Evolutionary conservation across 2,888 invertebrate species (phyloP), one percentile per base, ranked within the genome.

Genomic region (Aricia artaxerxes): DNA sequence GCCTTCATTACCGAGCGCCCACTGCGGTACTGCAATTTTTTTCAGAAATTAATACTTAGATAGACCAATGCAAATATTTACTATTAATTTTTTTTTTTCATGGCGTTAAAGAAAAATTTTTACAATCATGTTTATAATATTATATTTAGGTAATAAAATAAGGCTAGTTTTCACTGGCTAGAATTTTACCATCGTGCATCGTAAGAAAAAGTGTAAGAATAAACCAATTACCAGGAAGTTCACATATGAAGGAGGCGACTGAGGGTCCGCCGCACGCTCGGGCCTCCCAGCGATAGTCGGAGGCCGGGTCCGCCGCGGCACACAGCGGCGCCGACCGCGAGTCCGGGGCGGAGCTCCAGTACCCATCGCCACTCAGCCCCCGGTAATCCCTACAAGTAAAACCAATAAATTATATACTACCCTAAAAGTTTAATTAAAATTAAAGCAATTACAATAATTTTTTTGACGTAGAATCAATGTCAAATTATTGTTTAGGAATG

Each of bases 231-330:
- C 97, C 97, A 85, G 97, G 96, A 86, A 97, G 94, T 95, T 97
- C 97, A 87, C 97, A 97, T 82, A 97, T 96, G 88, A 97, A 97
- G 7, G 97, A 96, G 0, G 97, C 97, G 0, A 97, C 96, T 82
- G 97, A 96, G 0, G 97, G 97, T 40, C 97, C 97, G 11, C 97
- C 97, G 85, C 97, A 97, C 13, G 96, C 95, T 77, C 96, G 93
- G 0, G 97, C 96, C 86, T 96, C 96, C 97, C 97, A 97, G 82
- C 97, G 96, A 90, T 97, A 97, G 92, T 97, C 97, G 11, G 96
- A 95, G 4, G 96, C 95, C 1, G 97, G 97, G 89, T 97, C 96
- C 80, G 97, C 96, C 76, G 97, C 97, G 38, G 97, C 97, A 87
- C 97, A 97, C 4, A 97, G 94, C 0, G 97, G 96, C 5, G 94